Evolutionary conservation across 2,797 vertebrate genomes (phyloP).

Genomic region (Chiropotes sagulatus): DNA sequence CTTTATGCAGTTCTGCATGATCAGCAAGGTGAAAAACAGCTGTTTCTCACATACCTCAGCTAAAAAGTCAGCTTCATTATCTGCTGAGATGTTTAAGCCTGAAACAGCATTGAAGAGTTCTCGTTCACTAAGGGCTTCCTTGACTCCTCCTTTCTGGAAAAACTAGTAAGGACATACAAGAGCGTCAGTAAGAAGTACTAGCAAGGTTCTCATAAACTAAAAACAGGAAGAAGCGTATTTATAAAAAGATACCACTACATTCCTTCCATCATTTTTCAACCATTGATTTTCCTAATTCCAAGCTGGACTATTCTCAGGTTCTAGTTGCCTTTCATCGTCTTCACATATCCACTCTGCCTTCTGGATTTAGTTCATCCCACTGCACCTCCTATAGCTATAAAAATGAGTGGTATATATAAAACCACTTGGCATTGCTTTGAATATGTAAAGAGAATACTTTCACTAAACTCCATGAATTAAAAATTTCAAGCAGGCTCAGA

Average conservation of each 20-base stretch:
- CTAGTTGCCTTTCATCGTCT: neutral
- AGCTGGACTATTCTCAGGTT: neutral
- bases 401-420: neutral
- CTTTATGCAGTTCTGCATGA: neutral
- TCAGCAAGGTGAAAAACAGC: neutral
- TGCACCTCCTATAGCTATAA: neutral
- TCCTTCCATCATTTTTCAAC: neutral
- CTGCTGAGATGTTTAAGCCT: constrained; percentile 89
- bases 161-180: constrained; percentile 86
- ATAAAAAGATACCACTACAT: neutral
- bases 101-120: constrained; percentile 96
- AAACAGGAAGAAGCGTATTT: neutral
- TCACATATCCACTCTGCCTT: neutral
- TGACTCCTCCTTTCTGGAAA: constrained; percentile 94
- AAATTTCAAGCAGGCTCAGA: neutral
- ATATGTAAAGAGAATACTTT: neutral
- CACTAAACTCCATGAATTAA: constrained; percentile 24
- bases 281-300: neutral
- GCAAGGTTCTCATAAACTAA: neutral
- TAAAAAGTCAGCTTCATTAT: constrained; percentile 93
- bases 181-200: neutral
- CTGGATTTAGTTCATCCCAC: neutral
- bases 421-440: neutral
- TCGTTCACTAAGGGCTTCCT: constrained; percentile 89
- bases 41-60: constrained; percentile 87